Evolutionary conservation across 92 coral and sea anemone genomes (phyloP), one percentile per base, ranked within the genome.

Genomic region (Palythoa heliodiscus): DNA sequence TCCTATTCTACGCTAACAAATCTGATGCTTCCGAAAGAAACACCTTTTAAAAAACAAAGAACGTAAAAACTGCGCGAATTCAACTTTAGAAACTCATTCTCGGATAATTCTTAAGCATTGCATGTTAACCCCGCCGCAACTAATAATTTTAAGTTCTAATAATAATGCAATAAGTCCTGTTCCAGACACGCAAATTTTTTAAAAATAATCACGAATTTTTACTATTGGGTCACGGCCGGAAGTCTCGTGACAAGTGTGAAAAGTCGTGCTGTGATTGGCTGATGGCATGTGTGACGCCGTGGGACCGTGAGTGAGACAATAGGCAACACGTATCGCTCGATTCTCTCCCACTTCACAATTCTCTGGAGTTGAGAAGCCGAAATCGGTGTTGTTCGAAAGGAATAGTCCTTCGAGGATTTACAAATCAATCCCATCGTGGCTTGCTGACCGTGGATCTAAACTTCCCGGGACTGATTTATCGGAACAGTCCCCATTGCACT

Each of bases 401-500:
- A 47, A 64, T 8, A 70, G 40, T 80, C 84, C 64, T 80, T 80
- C 73, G 84, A 80, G 74, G 84, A 80, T 80, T 69, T 80, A 47
- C 84, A 80, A 54, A 80, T 80, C 74, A 80, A 80, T 11, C 84
- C 76, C 89, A 94, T 85, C 83, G 93, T 94, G 98, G 98, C 93
- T 89, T 90, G 88, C 92, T 94, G 83, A 94, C 89, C 86, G 91
- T 92, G 95, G 95, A 94, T 84, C 86, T 87, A 81, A 61, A 84
- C 84, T 66, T 84, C 88, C 95, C 95, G 91, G 98, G 95, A 90
- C 93, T 92, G 95, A 92, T 87, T 90, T 90, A 89, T 94, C 98
- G 98, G 98, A 90, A 90, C 95, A 92, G 95, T 92, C 86, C 25
- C 95, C 98, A 94, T 94, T 94, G 98, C 95, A 35, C 50, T 69